These are phyloP conservation scores for Caenorhabditis angaria DNA, from an alignment of 2,888 invertebrate genomes.

Conservation along the genomic window DNA sequence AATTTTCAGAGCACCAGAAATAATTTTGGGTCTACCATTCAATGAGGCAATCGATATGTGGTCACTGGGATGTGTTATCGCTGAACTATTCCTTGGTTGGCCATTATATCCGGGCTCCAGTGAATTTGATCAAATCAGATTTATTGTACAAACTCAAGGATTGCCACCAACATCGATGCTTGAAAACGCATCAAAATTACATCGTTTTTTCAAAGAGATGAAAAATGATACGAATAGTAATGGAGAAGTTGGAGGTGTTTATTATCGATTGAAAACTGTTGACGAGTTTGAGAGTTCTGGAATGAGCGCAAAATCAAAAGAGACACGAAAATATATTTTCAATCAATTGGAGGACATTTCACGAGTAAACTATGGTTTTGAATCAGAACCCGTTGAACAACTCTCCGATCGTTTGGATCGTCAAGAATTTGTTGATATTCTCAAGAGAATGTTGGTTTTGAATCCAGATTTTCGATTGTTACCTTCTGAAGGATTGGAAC, in stretches of 20 bases:
- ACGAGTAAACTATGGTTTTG: constrained; percentile 70
- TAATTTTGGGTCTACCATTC: constrained; percentile 95
- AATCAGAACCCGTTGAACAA: constrained; percentile 87
- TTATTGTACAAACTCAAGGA: constrained; percentile 93
- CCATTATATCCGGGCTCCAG: constrained; percentile 98
- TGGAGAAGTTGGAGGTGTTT: constrained; percentile 28
- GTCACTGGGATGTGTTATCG: constrained; percentile 98
- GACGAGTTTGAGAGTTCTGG: constrained; percentile 98
- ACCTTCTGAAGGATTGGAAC: constrained; percentile 76
- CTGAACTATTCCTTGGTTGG: constrained; percentile 98
- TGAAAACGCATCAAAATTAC: constrained; percentile 94
- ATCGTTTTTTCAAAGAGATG: constrained; percentile 84
- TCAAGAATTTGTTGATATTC: constrained; percentile 93
- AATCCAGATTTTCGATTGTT: constrained; percentile 94
- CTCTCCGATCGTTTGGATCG: constrained; percentile 96
- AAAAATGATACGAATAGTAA: constrained; percentile 26
- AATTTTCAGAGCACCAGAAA: constrained; percentile 83
- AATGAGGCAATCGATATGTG: constrained; percentile 99
- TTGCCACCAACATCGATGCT: constrained; percentile 97
- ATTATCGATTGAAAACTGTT: constrained; percentile 83
- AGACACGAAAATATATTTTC: constrained; percentile 98
- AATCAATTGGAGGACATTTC: constrained; percentile 96
- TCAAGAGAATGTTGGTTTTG: constrained; percentile 97
- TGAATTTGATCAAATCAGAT: constrained; percentile 85
- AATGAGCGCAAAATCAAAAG: constrained; percentile 92